These are phyloP conservation scores for Austrolebias charrua DNA, from an alignment of 2,797 vertebrate species.

Conservation along the genomic window DNA sequence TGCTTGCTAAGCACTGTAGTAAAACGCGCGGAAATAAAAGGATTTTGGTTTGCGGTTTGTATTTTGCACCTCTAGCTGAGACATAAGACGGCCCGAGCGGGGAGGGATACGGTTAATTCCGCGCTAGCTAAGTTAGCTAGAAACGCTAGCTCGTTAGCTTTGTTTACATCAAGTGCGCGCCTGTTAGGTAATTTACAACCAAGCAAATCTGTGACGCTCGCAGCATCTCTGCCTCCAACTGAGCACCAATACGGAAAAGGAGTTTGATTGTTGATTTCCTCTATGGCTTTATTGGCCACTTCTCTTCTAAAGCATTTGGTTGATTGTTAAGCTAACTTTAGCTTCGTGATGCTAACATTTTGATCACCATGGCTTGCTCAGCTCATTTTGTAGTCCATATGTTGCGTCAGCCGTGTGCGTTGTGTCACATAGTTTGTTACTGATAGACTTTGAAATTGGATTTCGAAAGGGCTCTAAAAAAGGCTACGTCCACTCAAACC, in stretches of 20 bases:
- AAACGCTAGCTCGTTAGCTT: slow-evolving; percentile 68
- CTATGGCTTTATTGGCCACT: slow-evolving; percentile 24
- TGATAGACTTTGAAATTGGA: neutral
- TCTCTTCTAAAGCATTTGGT: slow-evolving; percentile 30
- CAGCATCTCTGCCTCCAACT: neutral
- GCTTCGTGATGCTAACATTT: slow-evolving; percentile 61
- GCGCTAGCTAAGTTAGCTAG: slow-evolving; percentile 57
- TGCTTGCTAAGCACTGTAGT: slow-evolving; percentile 24
- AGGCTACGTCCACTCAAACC: slow-evolving; percentile 18
- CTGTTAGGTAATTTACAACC: slow-evolving; percentile 37
- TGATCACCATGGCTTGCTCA: slow-evolving; percentile 46
- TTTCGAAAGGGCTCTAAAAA: slow-evolving; percentile 4
- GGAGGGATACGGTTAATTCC: slow-evolving; percentile 49
- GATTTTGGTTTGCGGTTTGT: slow-evolving; percentile 18
- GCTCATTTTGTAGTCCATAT: slow-evolving; percentile 20
- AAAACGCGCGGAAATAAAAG: slow-evolving; percentile 26
- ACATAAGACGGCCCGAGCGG: slow-evolving; percentile 30
- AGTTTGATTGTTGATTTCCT: slow-evolving; percentile 2
- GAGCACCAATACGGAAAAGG: neutral
- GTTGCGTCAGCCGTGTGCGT: slow-evolving; percentile 23
- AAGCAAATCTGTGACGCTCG: slow-evolving; percentile 3
- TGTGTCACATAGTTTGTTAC: slow-evolving; percentile 8
- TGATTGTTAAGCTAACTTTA: slow-evolving; percentile 58
- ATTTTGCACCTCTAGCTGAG: slow-evolving; percentile 22
- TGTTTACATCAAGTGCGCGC: slow-evolving; percentile 80